Percentiles rank a stretch among this genome's conserved stretches.
Evolutionary conservation across 1,140 invertebrate genomes (phyloP).

Genomic region (Drosophila busckii): DNA sequence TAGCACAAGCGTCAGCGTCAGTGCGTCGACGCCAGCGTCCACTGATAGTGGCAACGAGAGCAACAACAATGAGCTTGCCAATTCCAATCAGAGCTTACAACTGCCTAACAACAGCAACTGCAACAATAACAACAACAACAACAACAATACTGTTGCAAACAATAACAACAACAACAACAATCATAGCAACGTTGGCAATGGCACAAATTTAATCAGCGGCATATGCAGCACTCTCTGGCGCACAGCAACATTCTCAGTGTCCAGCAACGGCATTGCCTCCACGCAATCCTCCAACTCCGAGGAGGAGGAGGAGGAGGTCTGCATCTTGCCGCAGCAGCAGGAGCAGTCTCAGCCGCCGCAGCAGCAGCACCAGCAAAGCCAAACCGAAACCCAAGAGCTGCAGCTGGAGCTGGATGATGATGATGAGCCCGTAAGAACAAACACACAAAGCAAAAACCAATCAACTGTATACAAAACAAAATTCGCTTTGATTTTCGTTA

Average conservation of each 20-base stretch:
- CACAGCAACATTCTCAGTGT: constrained; percentile 60
- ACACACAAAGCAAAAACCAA: constrained; percentile 10
- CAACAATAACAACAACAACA: constrained; percentile 15
- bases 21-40: constrained; percentile 14
- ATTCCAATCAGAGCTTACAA: constrained; percentile 44
- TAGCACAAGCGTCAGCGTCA: constrained; percentile 30
- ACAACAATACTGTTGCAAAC: constrained; percentile 1
- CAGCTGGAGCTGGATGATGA: constrained; percentile 27
- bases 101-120: constrained; percentile 24
- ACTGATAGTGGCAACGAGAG: constrained; percentile 5
- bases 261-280: neutral
- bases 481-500: constrained; percentile 33
- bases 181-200: constrained; percentile 2
- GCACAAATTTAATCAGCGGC: constrained; percentile 59
- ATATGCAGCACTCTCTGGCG: constrained; percentile 66
- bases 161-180: constrained; percentile 20
- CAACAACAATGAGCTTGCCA: constrained; percentile 37
- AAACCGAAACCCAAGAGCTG: too few species aligned
- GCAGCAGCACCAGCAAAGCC: constrained; percentile 5
- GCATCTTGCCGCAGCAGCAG: constrained; percentile 34
- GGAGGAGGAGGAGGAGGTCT: constrained; percentile 19
- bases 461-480: constrained; percentile 1
- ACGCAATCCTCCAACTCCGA: constrained; percentile 9
- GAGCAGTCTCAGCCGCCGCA: constrained; percentile 14
- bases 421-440: constrained; percentile 47